Conservation (phyloP, 2,888 invertebrate species). For the Caradrina clavipalpis region DNA sequence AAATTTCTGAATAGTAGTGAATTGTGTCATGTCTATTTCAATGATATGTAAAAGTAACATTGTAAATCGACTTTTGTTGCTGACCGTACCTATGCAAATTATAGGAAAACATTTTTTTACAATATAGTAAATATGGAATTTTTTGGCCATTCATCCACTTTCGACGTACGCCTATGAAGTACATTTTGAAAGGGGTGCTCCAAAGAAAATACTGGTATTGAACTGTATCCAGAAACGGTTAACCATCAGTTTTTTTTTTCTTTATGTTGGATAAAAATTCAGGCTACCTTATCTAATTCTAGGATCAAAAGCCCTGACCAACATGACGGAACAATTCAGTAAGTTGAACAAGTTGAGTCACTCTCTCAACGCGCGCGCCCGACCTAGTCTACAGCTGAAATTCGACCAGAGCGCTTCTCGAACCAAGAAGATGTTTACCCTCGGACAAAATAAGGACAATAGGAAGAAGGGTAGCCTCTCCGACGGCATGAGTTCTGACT, state of each 20-base stretch:
- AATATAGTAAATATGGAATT: too few relatives aligned
- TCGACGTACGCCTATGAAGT: too few relatives aligned
- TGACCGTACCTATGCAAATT: too few relatives aligned
- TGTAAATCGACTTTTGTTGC: too few relatives aligned
- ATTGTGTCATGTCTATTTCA: too few relatives aligned
- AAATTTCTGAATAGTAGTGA: too few relatives aligned
- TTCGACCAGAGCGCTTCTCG: constrained; percentile 85
- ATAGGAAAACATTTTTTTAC: too few relatives aligned
- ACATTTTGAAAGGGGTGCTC: too few relatives aligned
- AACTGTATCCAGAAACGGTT: too few relatives aligned
- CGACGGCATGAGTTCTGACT: constrained; percentile 91
- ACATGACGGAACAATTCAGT: constrained; percentile 96
- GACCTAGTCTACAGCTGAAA: constrained; percentile 88
- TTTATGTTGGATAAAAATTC: background rate
- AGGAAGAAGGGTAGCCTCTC: constrained; percentile 93
- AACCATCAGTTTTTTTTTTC: too few relatives aligned
- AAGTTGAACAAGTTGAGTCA: constrained; percentile 94
- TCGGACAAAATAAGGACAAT: constrained; percentile 84
- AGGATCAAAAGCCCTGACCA: constrained; percentile 96
- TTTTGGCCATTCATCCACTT: too few relatives aligned
- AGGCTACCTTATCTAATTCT: constrained; percentile 32
- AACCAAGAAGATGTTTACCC: constrained; percentile 89
- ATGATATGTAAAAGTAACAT: too few relatives aligned
- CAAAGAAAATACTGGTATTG: background rate
- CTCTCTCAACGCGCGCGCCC: constrained; percentile 91